Percentiles rank a stretch among this genome's conserved stretches.
These are phyloP conservation scores for Trididemnum miniatum DNA, from an alignment of 23 tunicate genomes.

Conservation along the genomic window DNA sequence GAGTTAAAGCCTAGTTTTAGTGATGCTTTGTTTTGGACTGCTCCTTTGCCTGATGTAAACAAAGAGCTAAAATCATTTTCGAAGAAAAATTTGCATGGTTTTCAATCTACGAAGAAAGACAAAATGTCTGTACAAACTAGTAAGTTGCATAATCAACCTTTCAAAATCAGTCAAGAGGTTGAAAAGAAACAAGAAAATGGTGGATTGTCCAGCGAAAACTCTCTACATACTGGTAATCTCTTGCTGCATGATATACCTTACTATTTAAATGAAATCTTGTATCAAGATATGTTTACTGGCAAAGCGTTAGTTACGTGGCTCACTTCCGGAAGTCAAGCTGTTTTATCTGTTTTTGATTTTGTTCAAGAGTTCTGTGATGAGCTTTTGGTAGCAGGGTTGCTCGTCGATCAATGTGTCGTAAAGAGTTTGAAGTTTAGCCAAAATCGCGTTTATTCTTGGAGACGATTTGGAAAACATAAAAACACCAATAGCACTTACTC, in stretches of 20 bases:
- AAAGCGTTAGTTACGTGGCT: slow-evolving; percentile 13
- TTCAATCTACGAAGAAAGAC: no score
- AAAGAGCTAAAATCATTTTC: not conserved
- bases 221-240: no score
- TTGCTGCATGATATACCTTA: no score
- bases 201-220: no score
- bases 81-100: not conserved
- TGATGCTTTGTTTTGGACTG: not conserved
- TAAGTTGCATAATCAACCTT: no score
- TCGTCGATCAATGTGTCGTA: not conserved
- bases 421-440: not conserved
- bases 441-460: slow-evolving; percentile 25
- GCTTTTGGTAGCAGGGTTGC: not conserved
- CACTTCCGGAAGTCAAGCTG: not conserved
- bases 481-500: not conserved
- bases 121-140: no score
- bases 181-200: no score
- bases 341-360: not conserved
- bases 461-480: not conserved
- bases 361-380: slow-evolving; percentile 1
- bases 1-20: no score
- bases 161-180: no score
- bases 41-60: not conserved
- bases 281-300: slow-evolving; percentile 10
- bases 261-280: slow-evolving; percentile 3